These are phyloP conservation scores for Daphoenositta chrysoptera DNA, from an alignment of 2,113 vertebrate species.

Conservation along the genomic window DNA sequence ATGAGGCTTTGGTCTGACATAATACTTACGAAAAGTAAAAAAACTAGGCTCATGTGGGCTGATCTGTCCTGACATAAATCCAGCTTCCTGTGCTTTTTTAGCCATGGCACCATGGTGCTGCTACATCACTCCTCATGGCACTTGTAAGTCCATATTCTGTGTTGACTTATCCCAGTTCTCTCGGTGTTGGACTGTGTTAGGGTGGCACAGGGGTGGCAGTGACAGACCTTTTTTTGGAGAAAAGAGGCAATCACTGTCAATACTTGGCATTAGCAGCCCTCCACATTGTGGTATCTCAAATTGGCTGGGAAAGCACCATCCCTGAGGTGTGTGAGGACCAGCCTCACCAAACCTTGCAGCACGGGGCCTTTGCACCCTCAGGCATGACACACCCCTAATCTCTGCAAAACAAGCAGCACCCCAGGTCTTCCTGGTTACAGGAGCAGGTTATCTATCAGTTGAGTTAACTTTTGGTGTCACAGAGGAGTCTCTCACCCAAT, in stretches of 20 bases:
- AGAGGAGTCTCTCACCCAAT: background rate
- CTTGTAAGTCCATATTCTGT: background rate
- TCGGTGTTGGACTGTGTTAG: rapidly evolving
- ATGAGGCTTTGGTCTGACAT: background rate
- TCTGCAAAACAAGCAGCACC: background rate
- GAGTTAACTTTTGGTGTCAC: background rate
- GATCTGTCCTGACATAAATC: background rate
- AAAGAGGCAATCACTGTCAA: background rate
- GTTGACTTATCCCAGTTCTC: background rate
- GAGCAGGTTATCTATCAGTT: background rate
- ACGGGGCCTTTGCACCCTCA: background rate
- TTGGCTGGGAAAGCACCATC: background rate
- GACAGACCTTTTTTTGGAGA: background rate
- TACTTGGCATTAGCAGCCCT: background rate
- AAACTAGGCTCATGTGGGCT: background rate
- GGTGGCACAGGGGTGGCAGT: background rate
- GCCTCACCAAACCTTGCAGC: background rate
- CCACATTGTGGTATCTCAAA: background rate
- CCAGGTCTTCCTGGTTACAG: background rate
- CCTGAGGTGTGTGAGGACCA: rapidly evolving
- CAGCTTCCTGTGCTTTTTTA: background rate
- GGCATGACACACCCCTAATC: background rate
- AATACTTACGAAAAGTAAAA: background rate
- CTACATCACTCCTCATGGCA: background rate
- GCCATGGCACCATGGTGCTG: background rate